These are phyloP conservation scores for Enteromius viviparus DNA, from an alignment of 2,797 vertebrate species.

Conservation along the genomic window DNA sequence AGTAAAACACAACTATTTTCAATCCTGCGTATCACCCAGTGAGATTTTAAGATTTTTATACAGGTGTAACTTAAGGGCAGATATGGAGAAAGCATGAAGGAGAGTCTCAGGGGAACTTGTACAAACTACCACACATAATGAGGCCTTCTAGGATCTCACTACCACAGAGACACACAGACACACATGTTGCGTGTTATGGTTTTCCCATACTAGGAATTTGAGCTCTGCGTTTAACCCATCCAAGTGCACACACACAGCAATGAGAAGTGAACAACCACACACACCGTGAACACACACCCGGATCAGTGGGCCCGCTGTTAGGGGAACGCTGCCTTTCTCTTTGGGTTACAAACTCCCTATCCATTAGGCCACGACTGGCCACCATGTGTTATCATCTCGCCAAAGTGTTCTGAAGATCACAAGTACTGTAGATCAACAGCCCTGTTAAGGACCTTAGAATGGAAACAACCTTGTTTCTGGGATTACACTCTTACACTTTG, in stretches of 20 bases:
- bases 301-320: too few species aligned
- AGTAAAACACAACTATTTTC: neutral
- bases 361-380: too few species aligned
- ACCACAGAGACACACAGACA: constrained; percentile 22
- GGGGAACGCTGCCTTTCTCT: too few species aligned
- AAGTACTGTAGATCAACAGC: neutral
- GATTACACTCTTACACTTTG: neutral
- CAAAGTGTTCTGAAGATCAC: constrained; percentile 5
- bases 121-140: constrained; percentile 44
- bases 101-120: constrained; percentile 29
- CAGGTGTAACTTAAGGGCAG: constrained; percentile 2
- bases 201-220: too few species aligned
- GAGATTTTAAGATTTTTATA: constrained; percentile 5
- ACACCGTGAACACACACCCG: too few species aligned
- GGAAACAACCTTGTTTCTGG: neutral
- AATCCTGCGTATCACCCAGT: neutral
- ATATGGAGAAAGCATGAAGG: neutral
- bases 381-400: neutral
- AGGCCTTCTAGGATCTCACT: constrained; percentile 47
- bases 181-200: too few species aligned
- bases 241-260: too few species aligned
- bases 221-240: too few species aligned
- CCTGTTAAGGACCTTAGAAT: neutral
- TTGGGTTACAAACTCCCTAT: too few species aligned
- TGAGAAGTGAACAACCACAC: too few species aligned